phyloP scores from a whole-genome alignment of 2,888 invertebrate genomes.

The Mimumesa dahlbomi region DNA sequence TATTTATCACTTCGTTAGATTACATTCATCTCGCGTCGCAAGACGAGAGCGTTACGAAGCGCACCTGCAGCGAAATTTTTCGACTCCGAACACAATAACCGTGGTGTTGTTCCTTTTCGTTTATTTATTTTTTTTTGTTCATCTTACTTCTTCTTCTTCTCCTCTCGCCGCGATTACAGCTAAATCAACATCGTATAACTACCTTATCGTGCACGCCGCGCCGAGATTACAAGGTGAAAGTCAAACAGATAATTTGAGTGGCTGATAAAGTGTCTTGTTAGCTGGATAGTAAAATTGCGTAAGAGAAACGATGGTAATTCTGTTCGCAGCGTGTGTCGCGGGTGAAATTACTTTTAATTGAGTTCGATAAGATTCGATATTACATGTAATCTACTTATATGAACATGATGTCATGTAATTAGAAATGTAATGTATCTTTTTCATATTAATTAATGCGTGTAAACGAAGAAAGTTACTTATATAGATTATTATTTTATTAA shows the following conservation, averaged over 20 bases:
- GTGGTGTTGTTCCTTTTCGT: no score
- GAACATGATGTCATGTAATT: no score
- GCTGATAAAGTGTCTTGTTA: conserved; percentile 3
- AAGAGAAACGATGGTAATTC: background rate
- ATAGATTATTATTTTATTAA: no score
- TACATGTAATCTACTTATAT: no score
- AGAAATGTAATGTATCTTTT: no score
- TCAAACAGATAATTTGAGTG: conserved; percentile 21
- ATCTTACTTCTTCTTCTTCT: background rate
- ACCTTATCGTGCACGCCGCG: conserved; percentile 25
- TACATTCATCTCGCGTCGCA: conserved; percentile 11
- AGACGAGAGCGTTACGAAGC: background rate
- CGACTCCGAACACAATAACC: conserved; percentile 10
- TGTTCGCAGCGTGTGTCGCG: no score
- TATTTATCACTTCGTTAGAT: conserved; percentile 33
- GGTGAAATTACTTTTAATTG: no score
- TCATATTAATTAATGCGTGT: no score
- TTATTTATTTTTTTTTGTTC: conserved; percentile 2
- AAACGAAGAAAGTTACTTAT: no score
- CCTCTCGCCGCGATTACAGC: conserved; percentile 20
- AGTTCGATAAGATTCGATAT: no score
- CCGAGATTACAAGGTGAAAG: conserved; percentile 36
- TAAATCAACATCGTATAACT: conserved; percentile 30
- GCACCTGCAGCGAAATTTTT: conserved; percentile 23
- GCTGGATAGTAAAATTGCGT: background rate